These are phyloP conservation scores for pig (Sus scrofa) DNA, from an alignment of 2,113 vertebrate species.

Conservation along the genomic window T2T-Sscrofa CM000830.6:29195501-29196000, in stretches of 20 bases:
- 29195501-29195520: conserved; percentile 23
- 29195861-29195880: conserved; percentile 64
- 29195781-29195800: conserved; percentile 44
- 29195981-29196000: conserved; percentile 23
- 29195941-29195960: conserved; percentile 30
- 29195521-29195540: neutral
- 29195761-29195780: conserved; percentile 54
- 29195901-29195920: conserved; percentile 35
- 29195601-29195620: conserved; percentile 41
- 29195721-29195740: conserved; percentile 54
- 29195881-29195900: conserved; percentile 19
- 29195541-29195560: conserved; percentile 3
- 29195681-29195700: conserved; percentile 50
- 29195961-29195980: conserved; percentile 50
- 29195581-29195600: neutral
- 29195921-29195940: neutral
- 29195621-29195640: conserved; percentile 52
- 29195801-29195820: conserved; percentile 52
- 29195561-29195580: conserved; percentile 42
- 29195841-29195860: conserved; percentile 51
- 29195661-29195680: conserved; percentile 60
- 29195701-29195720: conserved; percentile 62
- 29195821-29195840: neutral
- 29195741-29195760: conserved; percentile 50
- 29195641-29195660: conserved; percentile 53